Conservation (phyloP, 2,888 invertebrate genomes). For the Spialia ferax region DNA sequence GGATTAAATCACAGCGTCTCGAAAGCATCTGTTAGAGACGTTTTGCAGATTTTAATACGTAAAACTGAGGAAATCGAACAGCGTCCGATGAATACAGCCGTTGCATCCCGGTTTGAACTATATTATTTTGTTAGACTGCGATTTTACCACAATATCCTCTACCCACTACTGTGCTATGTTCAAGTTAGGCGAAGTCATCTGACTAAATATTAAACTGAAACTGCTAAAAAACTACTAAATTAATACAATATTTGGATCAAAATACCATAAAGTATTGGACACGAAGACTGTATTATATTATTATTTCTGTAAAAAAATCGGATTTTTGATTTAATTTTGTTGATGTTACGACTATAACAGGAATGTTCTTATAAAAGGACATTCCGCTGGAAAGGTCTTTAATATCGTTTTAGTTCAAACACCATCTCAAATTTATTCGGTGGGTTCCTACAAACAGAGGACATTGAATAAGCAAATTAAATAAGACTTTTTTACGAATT, state of each 20-base stretch:
- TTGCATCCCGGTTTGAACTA: slow-evolving; percentile 4
- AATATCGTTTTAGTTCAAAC: background rate
- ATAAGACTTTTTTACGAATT: slow-evolving; percentile 10
- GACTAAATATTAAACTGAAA: too few species aligned
- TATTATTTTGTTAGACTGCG: slow-evolving; percentile 2
- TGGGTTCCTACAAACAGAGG: background rate
- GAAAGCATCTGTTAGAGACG: slow-evolving; percentile 64
- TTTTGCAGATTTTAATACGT: slow-evolving; percentile 65
- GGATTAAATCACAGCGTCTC: slow-evolving; percentile 60
- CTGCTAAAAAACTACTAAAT: too few species aligned
- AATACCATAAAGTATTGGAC: too few species aligned
- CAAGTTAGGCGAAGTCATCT: background rate
- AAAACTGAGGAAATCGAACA: slow-evolving; percentile 23
- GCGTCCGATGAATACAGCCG: slow-evolving; percentile 19
- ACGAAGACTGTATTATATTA: too few species aligned
- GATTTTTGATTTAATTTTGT: background rate
- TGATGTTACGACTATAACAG: background rate
- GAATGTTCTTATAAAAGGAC: background rate
- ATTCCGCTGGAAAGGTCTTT: background rate
- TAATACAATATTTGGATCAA: too few species aligned
- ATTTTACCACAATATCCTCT: slow-evolving; percentile 1
- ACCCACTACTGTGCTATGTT: background rate
- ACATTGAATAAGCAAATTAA: slow-evolving; percentile 24
- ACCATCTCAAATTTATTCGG: slow-evolving; percentile 6
- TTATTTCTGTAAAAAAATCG: background rate